A percentile compares a stretch with the other conserved stretches of the same genome.
These are phyloP conservation scores for Aulostomus chinensis DNA, from an alignment of 2,797 vertebrate genomes.

Conservation along the genomic window DNA sequence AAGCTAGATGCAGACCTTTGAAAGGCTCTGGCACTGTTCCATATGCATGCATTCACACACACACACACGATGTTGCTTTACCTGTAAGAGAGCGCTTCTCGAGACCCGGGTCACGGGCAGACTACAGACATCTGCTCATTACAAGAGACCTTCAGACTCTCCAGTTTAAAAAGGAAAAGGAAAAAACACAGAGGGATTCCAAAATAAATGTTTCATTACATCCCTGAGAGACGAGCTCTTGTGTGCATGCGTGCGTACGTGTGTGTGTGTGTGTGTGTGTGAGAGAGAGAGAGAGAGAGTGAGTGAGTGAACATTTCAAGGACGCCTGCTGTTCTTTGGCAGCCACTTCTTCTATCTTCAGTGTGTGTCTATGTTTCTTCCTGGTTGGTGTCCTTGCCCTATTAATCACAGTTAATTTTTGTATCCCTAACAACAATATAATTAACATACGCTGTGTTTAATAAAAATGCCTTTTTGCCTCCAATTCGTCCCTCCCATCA, in stretches of 20 bases:
- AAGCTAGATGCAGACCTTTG: slow-evolving; percentile 21
- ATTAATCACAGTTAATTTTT: slow-evolving; percentile 80
- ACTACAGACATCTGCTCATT: slow-evolving; percentile 76
- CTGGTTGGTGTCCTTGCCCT: slow-evolving; percentile 72
- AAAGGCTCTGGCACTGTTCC: slow-evolving; percentile 26
- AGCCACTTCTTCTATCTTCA: slow-evolving; percentile 57
- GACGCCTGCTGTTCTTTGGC: slow-evolving; percentile 73
- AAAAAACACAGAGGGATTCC: slow-evolving; percentile 50
- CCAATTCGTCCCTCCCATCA: slow-evolving; percentile 47
- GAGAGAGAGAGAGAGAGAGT: slow-evolving; percentile 12
- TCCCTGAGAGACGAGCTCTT: slow-evolving; percentile 64
- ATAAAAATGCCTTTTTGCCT: slow-evolving; percentile 58
- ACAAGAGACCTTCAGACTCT: slow-evolving; percentile 74
- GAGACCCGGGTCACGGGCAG: slow-evolving; percentile 55
- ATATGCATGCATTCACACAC: slow-evolving; percentile 1
- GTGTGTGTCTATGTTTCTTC: slow-evolving; percentile 69
- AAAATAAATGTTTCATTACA: slow-evolving; percentile 78
- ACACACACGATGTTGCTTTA: slow-evolving; percentile 31
- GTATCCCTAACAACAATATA: slow-evolving; percentile 74
- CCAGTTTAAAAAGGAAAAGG: slow-evolving; percentile 50
- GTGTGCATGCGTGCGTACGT: slow-evolving; percentile 43
- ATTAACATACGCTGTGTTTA: slow-evolving; percentile 78
- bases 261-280: slow-evolving; percentile 22
- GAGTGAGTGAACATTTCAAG: slow-evolving; percentile 56
- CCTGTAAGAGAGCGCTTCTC: slow-evolving; percentile 55